Evolutionary conservation across 2,888 invertebrate genomes (phyloP), one percentile per base, ranked within the genome.

Genomic region (Bombylius major): DNA sequence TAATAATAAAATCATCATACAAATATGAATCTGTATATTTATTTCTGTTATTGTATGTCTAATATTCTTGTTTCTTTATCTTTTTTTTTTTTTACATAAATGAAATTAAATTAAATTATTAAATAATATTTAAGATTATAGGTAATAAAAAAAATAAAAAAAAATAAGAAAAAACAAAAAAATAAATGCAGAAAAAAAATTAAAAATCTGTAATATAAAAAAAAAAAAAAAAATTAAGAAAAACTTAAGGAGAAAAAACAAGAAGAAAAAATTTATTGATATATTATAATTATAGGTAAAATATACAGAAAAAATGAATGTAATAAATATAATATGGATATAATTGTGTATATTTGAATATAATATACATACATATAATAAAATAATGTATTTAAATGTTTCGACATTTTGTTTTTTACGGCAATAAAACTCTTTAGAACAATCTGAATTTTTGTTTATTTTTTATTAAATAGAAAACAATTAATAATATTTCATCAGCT

Each of bases 361-460:
- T 42, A 42, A 4, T 36, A 42, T 5, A 42, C 12, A 42, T 11
- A 42, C 11, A 42, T 42, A 42, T 11, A 42, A 11, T 42, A 42
- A 11, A 11, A 11, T 48, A 46, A 45, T 47, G 44, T 50, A 56
- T 51, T 50, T 51, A 47, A 54, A 56, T 58, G 56, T 58, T 58
- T 58, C 58, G 62, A 62, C 63, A 64, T 67, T 63, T 62, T 59
- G 63, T 60, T 59, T 57, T 60, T 58, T 55, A 55, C 55, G 47
- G 55, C 55, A 55, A 55, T 55, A 55, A 55, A 55, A 55, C 50
- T 55, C 55, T 50, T 47, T 55, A 50, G 50, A 47, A 55, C 36
- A 55, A 50, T 46, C 50, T 50, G 50, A 34, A 48, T 46, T 9
- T 32, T 52, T 52, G 46, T 45, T 45, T 45, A 14, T 45, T 14